Evolutionary conservation across 2,888 invertebrate species (phyloP).

Genomic region (Chloromyia formosa): DNA sequence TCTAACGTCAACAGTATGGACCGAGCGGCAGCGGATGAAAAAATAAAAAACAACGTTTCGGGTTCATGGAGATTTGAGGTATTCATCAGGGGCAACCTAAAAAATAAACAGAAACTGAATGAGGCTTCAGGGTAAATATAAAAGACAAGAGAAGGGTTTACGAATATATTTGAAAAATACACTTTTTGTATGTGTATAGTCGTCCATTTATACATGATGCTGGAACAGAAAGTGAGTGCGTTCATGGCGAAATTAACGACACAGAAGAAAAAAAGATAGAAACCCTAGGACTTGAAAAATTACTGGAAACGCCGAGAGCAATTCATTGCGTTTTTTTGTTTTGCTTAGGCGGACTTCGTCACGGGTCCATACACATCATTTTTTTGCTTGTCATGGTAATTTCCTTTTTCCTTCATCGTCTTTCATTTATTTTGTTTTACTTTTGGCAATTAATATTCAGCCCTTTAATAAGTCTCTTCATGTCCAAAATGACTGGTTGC

Average conservation of each 20-base stretch:
- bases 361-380: constrained; percentile 23
- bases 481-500: constrained; percentile 49
- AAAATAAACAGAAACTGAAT: constrained; percentile 44
- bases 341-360: constrained; percentile 35
- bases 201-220: too few relatives aligned
- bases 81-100: constrained; percentile 42
- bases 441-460: constrained; percentile 50
- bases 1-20: background rate
- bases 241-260: constrained; percentile 41
- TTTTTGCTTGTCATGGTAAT: constrained; percentile 44
- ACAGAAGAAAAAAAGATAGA: constrained; percentile 29
- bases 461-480: constrained; percentile 50
- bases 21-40: background rate
- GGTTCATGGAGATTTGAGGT: constrained; percentile 37
- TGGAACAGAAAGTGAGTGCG: constrained; percentile 34
- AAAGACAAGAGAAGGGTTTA: constrained; percentile 28
- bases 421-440: constrained; percentile 45
- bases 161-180: constrained; percentile 14
- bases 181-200: background rate
- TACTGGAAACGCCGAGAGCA: constrained; percentile 48
- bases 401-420: constrained; percentile 39
- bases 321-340: constrained; percentile 46
- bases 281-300: constrained; percentile 47
- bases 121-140: constrained; percentile 38
- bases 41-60: background rate